Conservation (phyloP, 1,140 invertebrate genomes). For the Mylabris phalerata region DNA sequence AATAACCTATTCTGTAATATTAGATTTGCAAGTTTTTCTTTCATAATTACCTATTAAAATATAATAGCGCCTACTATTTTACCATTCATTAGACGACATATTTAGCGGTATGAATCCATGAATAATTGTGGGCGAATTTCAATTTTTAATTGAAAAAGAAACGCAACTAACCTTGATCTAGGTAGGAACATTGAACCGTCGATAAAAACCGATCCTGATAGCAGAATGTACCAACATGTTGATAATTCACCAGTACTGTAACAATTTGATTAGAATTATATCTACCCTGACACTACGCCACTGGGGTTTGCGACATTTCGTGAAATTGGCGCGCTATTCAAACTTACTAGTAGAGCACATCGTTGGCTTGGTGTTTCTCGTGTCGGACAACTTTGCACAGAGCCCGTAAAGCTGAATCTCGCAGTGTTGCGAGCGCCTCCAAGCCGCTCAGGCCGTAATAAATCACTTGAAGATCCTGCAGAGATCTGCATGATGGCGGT, state of each 20-base stretch:
- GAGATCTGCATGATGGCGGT: constrained; percentile 53
- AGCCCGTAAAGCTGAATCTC: constrained; percentile 62
- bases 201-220: constrained; percentile 84
- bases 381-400: constrained; percentile 67
- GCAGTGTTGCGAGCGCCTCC: constrained; percentile 62
- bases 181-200: constrained; percentile 82
- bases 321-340: no score
- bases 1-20: no score
- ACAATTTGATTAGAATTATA: constrained; percentile 27
- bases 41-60: no score
- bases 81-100: background rate
- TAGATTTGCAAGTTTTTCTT: no score
- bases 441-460: constrained; percentile 67
- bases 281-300: background rate
- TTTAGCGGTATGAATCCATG: background rate
- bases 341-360: constrained; percentile 74
- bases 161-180: constrained; percentile 62
- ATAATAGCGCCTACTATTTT: no score
- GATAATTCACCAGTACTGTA: constrained; percentile 72
- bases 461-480: constrained; percentile 70
- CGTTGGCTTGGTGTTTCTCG: constrained; percentile 68
- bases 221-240: constrained; percentile 77
- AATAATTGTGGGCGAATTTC: no score
- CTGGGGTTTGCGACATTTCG: no score
- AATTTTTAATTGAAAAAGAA: no score